Conservation (phyloP, 2,888 invertebrate genomes). For the Geotrupes spiniger region DNA sequence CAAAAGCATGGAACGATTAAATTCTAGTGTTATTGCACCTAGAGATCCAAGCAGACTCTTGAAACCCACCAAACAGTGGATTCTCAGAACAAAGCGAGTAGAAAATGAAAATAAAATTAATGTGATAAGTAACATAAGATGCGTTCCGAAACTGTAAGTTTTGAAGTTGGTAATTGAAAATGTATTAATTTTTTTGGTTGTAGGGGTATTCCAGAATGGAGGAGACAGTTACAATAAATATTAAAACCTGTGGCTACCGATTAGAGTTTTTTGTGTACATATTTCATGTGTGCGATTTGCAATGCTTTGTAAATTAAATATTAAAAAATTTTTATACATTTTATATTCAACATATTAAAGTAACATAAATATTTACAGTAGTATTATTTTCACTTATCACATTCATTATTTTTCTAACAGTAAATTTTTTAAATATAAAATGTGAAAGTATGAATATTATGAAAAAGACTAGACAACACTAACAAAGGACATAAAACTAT, state of each 20-base stretch:
- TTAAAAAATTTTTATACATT: conserved; percentile 3
- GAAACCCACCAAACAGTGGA: conserved; percentile 47
- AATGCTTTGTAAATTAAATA: too few species aligned
- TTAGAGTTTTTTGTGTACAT: too few species aligned
- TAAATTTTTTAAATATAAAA: too few species aligned
- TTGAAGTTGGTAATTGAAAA: conserved; percentile 7
- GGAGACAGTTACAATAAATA: conserved; percentile 23
- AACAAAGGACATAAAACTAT: conserved; percentile 5
- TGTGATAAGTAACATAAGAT: conserved; percentile 22
- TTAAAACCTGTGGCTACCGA: too few species aligned
- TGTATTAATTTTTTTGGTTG: conserved; percentile 20
- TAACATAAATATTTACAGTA: conserved; percentile 9
- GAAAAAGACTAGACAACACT: conserved; percentile 20
- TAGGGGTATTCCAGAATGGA: conserved; percentile 38
- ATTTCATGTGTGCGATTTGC: too few species aligned
- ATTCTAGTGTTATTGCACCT: conserved; percentile 10
- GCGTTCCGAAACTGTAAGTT: conserved; percentile 40
- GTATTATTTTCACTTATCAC: conserved; percentile 1
- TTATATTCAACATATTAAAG: conserved; percentile 1
- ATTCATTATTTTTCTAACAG: conserved; percentile 5
- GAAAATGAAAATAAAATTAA: conserved; percentile 14
- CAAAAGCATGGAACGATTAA: conserved; percentile 20
- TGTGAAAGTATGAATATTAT: too few species aligned
- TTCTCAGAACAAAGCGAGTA: conserved; percentile 20
- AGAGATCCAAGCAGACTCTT: conserved; percentile 43